Base-by-base conservation (phyloP, 2,113 vertebrate species). In the Vicugna pacos region DNA sequence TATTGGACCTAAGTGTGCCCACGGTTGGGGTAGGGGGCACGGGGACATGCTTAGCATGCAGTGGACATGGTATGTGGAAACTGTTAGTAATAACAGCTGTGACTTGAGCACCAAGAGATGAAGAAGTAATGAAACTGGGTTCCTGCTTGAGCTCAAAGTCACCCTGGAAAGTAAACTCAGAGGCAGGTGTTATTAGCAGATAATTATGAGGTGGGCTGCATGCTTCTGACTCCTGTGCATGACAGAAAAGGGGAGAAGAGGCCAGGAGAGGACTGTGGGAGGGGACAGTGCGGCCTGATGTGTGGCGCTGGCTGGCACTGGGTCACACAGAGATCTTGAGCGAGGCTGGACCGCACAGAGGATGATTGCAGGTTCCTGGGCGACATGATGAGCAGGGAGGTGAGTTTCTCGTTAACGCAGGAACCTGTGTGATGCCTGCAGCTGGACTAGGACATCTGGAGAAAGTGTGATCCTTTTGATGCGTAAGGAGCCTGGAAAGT, bases 181-280 rank as follows among this genome's bases (percentile, higher is more conserved):
- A 15, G 56, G 62, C 20, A 12, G 86, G 65, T 15, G 2, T 6
- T 38, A 0, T 16, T 0, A 22, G 67, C 69, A 12, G 81, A 0
- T 32, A 0, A 2, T 6, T n/a, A 1, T 1, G 11, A 38, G 30
- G 13, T 11, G 42, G 52, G 52, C 30, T 9, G 10, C 2, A 0
- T 15, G n/a, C 42, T 69, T 64, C 52, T 2, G 32, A 38, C 35
- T 38, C 10, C 90, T 35, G 20, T 4, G 11, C 8, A 6, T 14
- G 35, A 8, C 42, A 0, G 79, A 17, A 8, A 67, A 83, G 89
- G 56, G 32, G 46, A 30, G 30, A 7, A 6, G 35, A 2, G 62
- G 54, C 26, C 38, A 2, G 56, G 42, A 30, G 38, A 35, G 52
- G 19, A 9, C 46, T 1, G 14, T 16, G 60, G 38, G 2, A 54